These are phyloP conservation scores for Caloenas nicobarica DNA, from an alignment of 2,113 vertebrate species.

Conservation along the genomic window DNA sequence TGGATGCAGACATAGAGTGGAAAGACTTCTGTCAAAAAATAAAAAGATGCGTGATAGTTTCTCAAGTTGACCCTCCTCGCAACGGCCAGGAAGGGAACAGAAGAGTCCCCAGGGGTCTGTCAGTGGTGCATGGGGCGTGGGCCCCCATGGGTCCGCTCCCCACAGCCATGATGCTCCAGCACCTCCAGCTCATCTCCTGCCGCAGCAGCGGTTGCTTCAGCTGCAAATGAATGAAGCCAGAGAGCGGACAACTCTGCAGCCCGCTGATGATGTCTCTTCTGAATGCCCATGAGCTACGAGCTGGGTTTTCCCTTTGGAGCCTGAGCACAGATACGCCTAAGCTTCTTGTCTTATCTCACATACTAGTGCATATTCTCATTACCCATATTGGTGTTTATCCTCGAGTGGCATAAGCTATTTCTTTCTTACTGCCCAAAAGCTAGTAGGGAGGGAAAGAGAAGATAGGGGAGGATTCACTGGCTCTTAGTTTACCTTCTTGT, in stretches of 20 bases:
- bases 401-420: neutral
- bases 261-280: neutral
- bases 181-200: neutral
- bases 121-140: rapidly evolving
- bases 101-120: neutral
- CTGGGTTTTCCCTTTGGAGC: neutral
- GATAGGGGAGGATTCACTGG: neutral
- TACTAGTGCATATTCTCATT: neutral
- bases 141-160: rapidly evolving
- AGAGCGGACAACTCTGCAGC: too few relatives aligned
- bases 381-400: neutral
- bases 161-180: rapidly evolving
- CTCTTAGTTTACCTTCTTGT: constrained; percentile 28
- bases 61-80: rapidly evolving
- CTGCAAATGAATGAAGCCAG: neutral
- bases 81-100: neutral
- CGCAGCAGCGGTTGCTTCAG: neutral
- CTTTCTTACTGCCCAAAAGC: neutral
- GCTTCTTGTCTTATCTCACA: neutral
- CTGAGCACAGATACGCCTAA: neutral
- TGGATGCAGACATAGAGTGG: neutral
- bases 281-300: neutral
- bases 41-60: neutral
- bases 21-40: neutral
- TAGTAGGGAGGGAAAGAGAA: neutral